These are phyloP conservation scores for Machimus atricapillus DNA, from an alignment of 2,888 invertebrate genomes.

Conservation along the genomic window DNA sequence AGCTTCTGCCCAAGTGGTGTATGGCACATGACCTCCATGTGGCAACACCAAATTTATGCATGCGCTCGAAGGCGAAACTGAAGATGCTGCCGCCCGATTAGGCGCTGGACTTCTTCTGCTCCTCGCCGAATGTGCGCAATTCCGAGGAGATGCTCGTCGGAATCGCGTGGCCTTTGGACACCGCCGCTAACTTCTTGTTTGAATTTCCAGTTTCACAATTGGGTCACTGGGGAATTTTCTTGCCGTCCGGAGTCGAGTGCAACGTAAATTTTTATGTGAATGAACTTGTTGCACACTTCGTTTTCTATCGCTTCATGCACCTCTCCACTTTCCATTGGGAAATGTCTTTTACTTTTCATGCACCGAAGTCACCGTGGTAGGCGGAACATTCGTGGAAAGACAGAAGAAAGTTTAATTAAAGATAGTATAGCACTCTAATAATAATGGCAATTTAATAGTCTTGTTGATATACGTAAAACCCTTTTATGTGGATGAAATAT, in stretches of 20 bases:
- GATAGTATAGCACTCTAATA: background rate
- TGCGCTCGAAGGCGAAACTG: constrained; percentile 8
- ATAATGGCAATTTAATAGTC: background rate
- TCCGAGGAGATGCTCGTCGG: background rate
- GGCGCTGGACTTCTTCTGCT: background rate
- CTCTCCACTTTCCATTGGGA: background rate
- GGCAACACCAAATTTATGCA: constrained; percentile 26
- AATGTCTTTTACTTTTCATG: background rate
- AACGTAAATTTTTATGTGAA: constrained; percentile 11
- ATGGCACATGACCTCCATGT: constrained; percentile 32
- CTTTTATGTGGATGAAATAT: background rate
- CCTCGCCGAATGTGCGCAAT: background rate
- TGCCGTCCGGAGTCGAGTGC: background rate
- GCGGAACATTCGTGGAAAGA: background rate
- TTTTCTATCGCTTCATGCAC: background rate
- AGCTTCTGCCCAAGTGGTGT: background rate
- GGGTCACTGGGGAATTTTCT: constrained; percentile 12
- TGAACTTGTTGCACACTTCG: background rate
- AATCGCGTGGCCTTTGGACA: constrained; percentile 4
- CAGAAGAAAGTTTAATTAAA: background rate
- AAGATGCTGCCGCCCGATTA: background rate
- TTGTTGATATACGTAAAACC: background rate
- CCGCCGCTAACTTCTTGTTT: background rate
- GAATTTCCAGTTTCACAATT: constrained; percentile 26
- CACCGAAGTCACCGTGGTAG: background rate